These are phyloP conservation scores for Drymodes brunneopygia DNA, from an alignment of 2,113 vertebrate species.

Conservation along the genomic window DNA sequence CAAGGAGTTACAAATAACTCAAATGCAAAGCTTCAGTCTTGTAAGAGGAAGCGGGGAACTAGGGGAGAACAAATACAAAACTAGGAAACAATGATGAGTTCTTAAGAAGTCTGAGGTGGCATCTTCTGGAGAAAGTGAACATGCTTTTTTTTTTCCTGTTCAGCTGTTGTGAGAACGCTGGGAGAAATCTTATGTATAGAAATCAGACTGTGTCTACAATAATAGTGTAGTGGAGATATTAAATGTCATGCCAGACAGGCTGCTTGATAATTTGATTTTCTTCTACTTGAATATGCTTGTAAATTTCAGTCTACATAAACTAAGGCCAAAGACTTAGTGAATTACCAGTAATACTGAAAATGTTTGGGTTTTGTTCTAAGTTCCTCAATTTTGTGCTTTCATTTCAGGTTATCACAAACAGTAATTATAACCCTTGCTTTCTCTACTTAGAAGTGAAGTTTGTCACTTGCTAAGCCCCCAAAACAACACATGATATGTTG, in stretches of 20 bases:
- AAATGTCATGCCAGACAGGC: background rate
- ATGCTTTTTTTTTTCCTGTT: fast-evolving
- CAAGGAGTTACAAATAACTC: background rate
- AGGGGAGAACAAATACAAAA: background rate
- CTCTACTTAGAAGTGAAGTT: background rate
- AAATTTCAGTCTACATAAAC: background rate
- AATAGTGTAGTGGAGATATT: background rate
- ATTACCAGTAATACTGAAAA: background rate
- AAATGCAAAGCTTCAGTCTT: background rate
- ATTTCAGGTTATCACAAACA: background rate
- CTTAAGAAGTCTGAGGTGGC: background rate
- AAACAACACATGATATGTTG: background rate
- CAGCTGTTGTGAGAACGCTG: background rate
- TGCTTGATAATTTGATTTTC: background rate
- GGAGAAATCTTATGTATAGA: background rate
- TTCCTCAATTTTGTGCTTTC: background rate
- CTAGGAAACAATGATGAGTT: background rate
- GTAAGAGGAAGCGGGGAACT: background rate
- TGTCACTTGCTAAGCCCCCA: background rate
- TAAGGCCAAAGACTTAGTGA: background rate
- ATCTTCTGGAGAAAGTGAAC: background rate
- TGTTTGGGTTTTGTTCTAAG: background rate
- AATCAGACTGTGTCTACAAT: background rate
- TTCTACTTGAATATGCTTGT: background rate
- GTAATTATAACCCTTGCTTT: background rate